phyloP scores from a whole-genome alignment of 1,140 invertebrate species.

The Cydia amplana region DNA sequence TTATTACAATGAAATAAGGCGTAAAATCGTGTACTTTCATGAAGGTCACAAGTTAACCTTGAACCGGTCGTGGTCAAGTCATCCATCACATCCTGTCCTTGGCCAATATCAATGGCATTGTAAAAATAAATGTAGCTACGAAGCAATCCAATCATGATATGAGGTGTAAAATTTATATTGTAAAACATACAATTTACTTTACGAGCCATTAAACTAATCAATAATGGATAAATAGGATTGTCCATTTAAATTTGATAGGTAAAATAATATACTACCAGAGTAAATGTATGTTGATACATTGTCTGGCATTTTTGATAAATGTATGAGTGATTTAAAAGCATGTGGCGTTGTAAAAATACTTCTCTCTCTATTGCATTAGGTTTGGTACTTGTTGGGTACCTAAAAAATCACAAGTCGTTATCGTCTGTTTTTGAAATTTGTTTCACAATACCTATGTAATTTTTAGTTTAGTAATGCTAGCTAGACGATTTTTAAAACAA shows the following conservation, averaged over 20 bases:
- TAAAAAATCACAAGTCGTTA: too few species aligned
- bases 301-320: neutral
- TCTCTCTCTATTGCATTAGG: too few species aligned
- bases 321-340: neutral
- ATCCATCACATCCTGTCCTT: constrained; percentile 23
- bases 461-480: neutral
- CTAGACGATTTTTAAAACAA: neutral
- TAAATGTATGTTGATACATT: neutral
- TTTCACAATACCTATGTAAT: neutral
- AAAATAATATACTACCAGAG: neutral
- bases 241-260: neutral
- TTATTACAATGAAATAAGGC: neutral
- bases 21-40: neutral
- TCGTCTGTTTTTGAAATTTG: neutral
- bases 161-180: neutral
- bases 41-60: constrained; percentile 21
- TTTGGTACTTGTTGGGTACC: too few species aligned
- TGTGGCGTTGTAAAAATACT: neutral
- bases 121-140: constrained; percentile 1
- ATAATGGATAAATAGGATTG: neutral
- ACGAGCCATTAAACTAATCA: neutral
- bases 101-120: constrained; percentile 21
- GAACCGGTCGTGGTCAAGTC: constrained; percentile 4
- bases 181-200: constrained; percentile 5
- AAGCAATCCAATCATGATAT: constrained; percentile 1